Conservation (phyloP, 1,140 invertebrate genomes). For the Trachymyrmex cornetzi region DNA sequence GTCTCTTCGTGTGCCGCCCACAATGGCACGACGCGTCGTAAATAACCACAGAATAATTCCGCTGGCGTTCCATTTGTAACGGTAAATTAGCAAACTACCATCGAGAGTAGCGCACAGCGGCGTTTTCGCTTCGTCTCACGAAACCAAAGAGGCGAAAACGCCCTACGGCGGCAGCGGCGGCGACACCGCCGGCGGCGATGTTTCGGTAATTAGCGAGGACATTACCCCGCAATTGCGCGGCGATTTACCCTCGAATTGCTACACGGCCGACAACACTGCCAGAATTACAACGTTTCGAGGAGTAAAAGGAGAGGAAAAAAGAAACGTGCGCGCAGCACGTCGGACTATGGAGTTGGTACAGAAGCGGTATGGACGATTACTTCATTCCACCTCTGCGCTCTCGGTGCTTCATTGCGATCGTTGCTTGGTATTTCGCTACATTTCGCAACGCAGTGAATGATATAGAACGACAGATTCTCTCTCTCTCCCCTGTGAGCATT, state of each 20-base stretch:
- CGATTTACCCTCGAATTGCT: constrained; percentile 47
- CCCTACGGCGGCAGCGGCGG: background rate
- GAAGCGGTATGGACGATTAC: constrained; percentile 32
- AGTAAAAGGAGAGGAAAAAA: background rate
- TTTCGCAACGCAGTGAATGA: constrained; percentile 28
- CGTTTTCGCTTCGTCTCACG: constrained; percentile 21
- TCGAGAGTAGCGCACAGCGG: background rate
- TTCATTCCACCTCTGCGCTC: constrained; percentile 7
- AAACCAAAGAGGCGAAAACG: constrained; percentile 50
- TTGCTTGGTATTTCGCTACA: background rate
- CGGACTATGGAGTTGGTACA: background rate
- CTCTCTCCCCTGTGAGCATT: background rate
- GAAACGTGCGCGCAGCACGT: constrained; percentile 2
- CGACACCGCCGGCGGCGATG: background rate
- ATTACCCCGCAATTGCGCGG: constrained; percentile 54
- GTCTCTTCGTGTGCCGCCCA: constrained; percentile 10
- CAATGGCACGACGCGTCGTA: constrained; percentile 36
- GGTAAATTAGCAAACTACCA: constrained; percentile 53
- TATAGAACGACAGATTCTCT: background rate
- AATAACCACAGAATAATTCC: constrained; percentile 60
- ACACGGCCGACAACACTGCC: background rate
- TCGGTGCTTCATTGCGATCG: constrained; percentile 1
- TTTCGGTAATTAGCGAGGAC: constrained; percentile 62
- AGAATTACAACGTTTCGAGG: background rate
- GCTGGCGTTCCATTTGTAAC: constrained; percentile 55